Evolutionary conservation across 2,888 invertebrate species (phyloP).

Genomic region (Axea sp.): DNA sequence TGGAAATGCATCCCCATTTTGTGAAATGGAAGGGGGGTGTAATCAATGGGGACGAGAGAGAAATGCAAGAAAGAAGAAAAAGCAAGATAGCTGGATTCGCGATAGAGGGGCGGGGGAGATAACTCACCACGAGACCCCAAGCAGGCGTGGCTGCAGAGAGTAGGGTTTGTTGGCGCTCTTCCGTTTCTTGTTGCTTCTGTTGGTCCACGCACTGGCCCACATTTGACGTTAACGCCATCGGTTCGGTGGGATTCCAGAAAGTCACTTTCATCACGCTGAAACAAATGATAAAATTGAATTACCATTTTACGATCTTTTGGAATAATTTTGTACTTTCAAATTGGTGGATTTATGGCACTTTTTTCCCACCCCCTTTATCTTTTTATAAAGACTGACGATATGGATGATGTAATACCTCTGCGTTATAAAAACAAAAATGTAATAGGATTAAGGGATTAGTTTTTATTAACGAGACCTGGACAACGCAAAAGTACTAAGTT

Average conservation of each 20-base stretch:
- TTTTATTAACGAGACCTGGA: too few species aligned
- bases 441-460: too few species aligned
- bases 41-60: too few species aligned
- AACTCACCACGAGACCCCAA: conserved; percentile 59
- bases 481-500: too few species aligned
- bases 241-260: conserved; percentile 52
- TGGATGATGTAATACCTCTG: too few species aligned
- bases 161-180: conserved; percentile 39
- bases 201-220: conserved; percentile 27
- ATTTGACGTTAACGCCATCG: conserved; percentile 24
- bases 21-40: too few species aligned
- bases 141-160: conserved; percentile 61
- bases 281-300: not conserved
- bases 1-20: conserved; percentile 36
- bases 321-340: too few species aligned
- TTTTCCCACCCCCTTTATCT: too few species aligned
- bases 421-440: too few species aligned
- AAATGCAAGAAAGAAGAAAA: not conserved
- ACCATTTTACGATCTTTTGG: too few species aligned
- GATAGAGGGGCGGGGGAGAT: conserved; percentile 41
- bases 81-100: conserved; percentile 1
- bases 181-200: conserved; percentile 27
- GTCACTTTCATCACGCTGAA: conserved; percentile 47
- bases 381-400: too few species aligned
- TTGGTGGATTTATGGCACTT: too few species aligned